Conservation (phyloP, 2,888 invertebrate species). For the Dryadula phaetusa region DNA sequence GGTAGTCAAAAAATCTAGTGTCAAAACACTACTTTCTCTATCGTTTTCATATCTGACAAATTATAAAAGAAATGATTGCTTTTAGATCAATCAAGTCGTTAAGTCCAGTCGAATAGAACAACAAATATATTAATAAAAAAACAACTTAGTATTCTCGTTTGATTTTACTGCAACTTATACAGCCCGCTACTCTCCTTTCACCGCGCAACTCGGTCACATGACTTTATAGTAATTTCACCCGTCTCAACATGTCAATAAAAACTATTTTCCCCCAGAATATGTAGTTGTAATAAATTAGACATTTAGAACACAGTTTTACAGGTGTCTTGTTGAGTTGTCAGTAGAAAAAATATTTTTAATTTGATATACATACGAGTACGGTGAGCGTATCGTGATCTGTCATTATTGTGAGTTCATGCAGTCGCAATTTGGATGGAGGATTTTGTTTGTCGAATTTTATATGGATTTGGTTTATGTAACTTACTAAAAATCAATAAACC, state of each 20-base stretch:
- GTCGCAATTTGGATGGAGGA: too few species aligned
- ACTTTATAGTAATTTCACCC: slow-evolving; percentile 4
- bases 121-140: not conserved
- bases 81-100: too few species aligned
- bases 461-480: too few species aligned
- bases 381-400: not conserved
- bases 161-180: slow-evolving; percentile 23
- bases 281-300: slow-evolving; percentile 18
- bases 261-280: not conserved
- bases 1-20: too few species aligned
- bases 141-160: not conserved
- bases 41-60: too few species aligned
- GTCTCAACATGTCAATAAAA: not conserved
- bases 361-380: not conserved
- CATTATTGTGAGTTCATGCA: not conserved
- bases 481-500: too few species aligned
- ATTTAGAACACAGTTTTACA: slow-evolving; percentile 29
- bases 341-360: not conserved
- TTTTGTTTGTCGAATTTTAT: too few species aligned
- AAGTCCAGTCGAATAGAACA: not conserved
- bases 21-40: too few species aligned
- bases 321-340: slow-evolving; percentile 8
- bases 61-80: too few species aligned
- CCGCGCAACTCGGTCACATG: slow-evolving; percentile 37
- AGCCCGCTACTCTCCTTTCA: slow-evolving; percentile 40